phyloP scores from a whole-genome alignment of 1,140 invertebrate species.

The Coelopa frigida region DNA sequence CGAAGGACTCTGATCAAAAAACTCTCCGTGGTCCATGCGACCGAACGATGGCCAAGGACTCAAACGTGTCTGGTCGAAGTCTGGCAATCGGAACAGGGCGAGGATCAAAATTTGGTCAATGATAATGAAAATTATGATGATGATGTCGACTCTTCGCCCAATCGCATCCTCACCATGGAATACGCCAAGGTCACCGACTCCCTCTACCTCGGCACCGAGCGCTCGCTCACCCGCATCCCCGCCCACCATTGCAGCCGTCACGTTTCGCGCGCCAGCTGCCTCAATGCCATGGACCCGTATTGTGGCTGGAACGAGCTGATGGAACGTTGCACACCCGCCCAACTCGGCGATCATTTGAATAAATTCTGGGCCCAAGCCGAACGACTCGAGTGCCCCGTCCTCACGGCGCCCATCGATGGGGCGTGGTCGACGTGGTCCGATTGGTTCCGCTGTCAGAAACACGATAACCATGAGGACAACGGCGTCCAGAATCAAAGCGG shows the following conservation, averaged over 20 bases:
- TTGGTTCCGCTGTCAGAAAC: constrained; percentile 59
- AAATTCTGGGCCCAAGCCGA: constrained; percentile 66
- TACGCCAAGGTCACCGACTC: constrained; percentile 75
- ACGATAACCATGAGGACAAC: constrained; percentile 31
- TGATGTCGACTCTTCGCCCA: no score
- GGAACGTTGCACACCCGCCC: constrained; percentile 61
- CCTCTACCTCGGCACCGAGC: constrained; percentile 72
- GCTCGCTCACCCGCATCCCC: constrained; percentile 62
- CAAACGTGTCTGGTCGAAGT: constrained; percentile 79
- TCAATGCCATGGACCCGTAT: constrained; percentile 84
- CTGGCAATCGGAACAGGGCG: constrained; percentile 69
- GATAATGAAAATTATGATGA: constrained; percentile 36
- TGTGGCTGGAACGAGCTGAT: constrained; percentile 83
- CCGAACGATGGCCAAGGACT: constrained; percentile 57
- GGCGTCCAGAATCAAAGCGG: no score
- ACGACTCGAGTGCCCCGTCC: constrained; percentile 57
- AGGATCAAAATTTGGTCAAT: no score
- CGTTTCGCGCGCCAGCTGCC: constrained; percentile 59
- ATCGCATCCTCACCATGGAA: constrained; percentile 64
- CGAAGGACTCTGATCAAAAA: constrained; percentile 80
- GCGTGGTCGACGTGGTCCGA: constrained; percentile 66
- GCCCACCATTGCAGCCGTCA: constrained; percentile 72
- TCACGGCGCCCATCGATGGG: constrained; percentile 63
- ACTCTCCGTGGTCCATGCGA: constrained; percentile 62
- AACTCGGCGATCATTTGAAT: constrained; percentile 55